Evolutionary conservation across 2,797 vertebrate genomes (phyloP), one percentile per base, ranked within the genome.

Genomic region (Paratrypauchen microcephalus): DNA sequence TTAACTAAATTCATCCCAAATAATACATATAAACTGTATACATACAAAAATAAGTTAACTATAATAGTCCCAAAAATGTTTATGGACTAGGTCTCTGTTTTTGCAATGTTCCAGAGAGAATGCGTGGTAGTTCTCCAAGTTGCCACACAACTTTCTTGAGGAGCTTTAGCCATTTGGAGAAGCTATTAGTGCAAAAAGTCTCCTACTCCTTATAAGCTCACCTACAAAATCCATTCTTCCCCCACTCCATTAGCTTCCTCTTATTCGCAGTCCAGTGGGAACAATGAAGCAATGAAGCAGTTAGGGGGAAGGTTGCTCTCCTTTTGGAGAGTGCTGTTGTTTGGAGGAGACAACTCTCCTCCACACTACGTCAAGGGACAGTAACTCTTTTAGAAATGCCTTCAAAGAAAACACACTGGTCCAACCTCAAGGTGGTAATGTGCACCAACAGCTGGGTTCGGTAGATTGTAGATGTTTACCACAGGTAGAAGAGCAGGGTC

Each of bases 361-460:
- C 79, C 79, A 60, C 69, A 24, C 84, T 68, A 57, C 75, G 68
- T 8, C 41, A 78, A 69, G 75, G 75, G 79, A 75, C 68, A 77
- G 83, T 76, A 80, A 74, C 82, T 15, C 8, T 21, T 12, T 62
- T 47, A 45, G 3, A 28, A 62, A 62, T 52, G 70, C 58, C 61
- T 69, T 90, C 86, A 99, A 83, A 98, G 94, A 91, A 98, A 99
- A 91, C 98, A 99, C 2, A 97, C 95, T 16, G 96, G 95, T 85
- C 97, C 96, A 6, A 99, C 94, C 93, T 99, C 97, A 6, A 99
- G 94, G 89, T 97, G 96, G 82, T 98, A 95, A 19, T 91, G 95
- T 78, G 94, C 95, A 75, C 94, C 93, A 58, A 94, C 86, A 70
- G 92, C 86, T 24, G 91, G 83, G 18, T 92, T 89, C 5, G 96